phyloP scores from a whole-genome alignment of 2,113 vertebrate species.

The Bagarius yarrelli region DNA sequence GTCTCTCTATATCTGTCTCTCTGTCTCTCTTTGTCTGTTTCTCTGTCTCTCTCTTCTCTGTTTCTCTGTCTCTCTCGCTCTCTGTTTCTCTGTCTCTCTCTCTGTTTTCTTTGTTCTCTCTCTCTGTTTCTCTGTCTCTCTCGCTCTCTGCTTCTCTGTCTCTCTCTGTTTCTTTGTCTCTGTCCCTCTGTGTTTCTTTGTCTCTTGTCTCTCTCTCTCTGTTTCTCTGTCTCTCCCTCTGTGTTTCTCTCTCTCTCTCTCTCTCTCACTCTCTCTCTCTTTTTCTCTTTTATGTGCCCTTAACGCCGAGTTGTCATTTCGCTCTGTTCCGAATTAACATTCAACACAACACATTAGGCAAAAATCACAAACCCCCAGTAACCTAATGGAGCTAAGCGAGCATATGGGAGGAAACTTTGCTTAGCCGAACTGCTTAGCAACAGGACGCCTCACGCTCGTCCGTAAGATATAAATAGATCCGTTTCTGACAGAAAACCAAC shows the following conservation, averaged over 20 bases:
- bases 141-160: too few species aligned
- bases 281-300: conserved; percentile 28
- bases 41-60: too few species aligned
- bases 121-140: too few species aligned
- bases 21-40: too few species aligned
- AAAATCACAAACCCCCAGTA: conserved; percentile 18
- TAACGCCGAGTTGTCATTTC: conserved; percentile 45
- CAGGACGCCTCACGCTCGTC: not conserved
- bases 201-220: not conserved
- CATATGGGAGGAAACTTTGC: conserved; percentile 28
- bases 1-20: too few species aligned
- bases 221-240: conserved; percentile 2
- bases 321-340: conserved; percentile 12
- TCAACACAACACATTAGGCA: not conserved
- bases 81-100: too few species aligned
- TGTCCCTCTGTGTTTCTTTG: too few species aligned
- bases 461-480: conserved; percentile 1
- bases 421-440: conserved; percentile 19
- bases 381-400: not conserved
- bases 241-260: conserved; percentile 43
- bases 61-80: too few species aligned
- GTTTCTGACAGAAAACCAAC: not conserved
- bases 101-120: too few species aligned
- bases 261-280: conserved; percentile 33
- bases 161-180: too few species aligned